Conservation (phyloP, 1,140 invertebrate species). For the Heliconius hewitsoni region DNA sequence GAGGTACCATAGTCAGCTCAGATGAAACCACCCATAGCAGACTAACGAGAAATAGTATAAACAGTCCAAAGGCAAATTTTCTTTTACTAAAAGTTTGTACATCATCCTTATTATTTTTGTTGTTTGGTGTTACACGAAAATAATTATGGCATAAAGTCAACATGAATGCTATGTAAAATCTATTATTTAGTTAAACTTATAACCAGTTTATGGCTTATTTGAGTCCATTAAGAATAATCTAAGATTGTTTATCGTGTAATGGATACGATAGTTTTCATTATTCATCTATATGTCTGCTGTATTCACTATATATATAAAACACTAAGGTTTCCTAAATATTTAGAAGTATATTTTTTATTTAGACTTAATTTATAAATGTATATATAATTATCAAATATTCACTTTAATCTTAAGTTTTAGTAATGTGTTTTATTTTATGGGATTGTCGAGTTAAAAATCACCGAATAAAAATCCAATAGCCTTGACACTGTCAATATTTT, state of each 20-base stretch:
- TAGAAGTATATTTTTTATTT: constrained; percentile 3
- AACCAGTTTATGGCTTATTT: constrained; percentile 39
- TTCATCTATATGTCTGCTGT: constrained; percentile 35
- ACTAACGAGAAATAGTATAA: constrained; percentile 70
- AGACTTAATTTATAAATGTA: not conserved
- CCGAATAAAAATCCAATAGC: constrained; percentile 20
- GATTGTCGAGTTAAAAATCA: constrained; percentile 1
- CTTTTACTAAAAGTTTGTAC: constrained; percentile 61
- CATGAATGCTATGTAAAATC: constrained; percentile 61
- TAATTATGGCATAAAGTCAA: constrained; percentile 78
- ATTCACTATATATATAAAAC: constrained; percentile 22
- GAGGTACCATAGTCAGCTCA: constrained; percentile 71
- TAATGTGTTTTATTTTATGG: not conserved
- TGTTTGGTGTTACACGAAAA: constrained; percentile 65
- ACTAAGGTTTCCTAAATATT: not conserved
- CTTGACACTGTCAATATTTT: constrained; percentile 8
- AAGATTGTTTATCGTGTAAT: constrained; percentile 25
- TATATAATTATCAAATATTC: not conserved
- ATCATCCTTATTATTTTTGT: constrained; percentile 70
- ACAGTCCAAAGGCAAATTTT: constrained; percentile 72
- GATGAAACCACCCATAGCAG: constrained; percentile 74
- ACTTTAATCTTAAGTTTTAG: not conserved
- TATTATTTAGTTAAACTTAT: constrained; percentile 37
- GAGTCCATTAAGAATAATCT: constrained; percentile 40
- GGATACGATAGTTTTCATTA: constrained; percentile 36